These are phyloP conservation scores for Cheirogaleus medius DNA, from an alignment of 2,113 vertebrate species.

Conservation along the genomic window DNA sequence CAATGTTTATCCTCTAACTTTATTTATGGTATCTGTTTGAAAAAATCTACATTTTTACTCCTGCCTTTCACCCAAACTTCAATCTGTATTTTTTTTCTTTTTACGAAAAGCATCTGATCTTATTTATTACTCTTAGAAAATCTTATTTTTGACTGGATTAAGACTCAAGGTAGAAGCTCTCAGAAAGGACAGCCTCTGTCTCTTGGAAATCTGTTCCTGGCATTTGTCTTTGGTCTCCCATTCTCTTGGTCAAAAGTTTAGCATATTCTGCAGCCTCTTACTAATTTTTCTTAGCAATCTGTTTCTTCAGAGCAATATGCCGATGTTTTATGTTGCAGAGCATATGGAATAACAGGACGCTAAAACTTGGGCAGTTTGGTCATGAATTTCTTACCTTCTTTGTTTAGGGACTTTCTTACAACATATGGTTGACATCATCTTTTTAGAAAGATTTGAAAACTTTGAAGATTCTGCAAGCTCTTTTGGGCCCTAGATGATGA, in stretches of 20 bases:
- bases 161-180: not conserved
- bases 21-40: not conserved
- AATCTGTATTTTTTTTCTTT: not conserved
- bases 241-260: conserved; percentile 90
- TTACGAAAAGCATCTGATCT: not conserved
- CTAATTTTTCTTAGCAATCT: conserved; percentile 93
- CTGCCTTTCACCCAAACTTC: not conserved
- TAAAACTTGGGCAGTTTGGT: not conserved
- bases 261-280: conserved; percentile 92
- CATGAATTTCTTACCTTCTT: not conserved
- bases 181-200: not conserved
- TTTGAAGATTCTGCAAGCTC: not conserved
- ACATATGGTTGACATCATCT: not conserved
- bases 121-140: conserved; percentile 12
- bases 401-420: not conserved
- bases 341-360: conserved; percentile 87
- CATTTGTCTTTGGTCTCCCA: not conserved
- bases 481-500: not conserved
- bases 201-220: not conserved
- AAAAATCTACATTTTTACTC: not conserved
- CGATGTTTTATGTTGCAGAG: conserved; percentile 92
- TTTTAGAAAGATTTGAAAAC: not conserved
- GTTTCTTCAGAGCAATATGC: conserved; percentile 91
- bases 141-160: conserved; percentile 9
- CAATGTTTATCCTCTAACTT: not conserved